phyloP scores from a whole-genome alignment of 2,888 invertebrate species.

The Hemicrepidius hirtus region DNA sequence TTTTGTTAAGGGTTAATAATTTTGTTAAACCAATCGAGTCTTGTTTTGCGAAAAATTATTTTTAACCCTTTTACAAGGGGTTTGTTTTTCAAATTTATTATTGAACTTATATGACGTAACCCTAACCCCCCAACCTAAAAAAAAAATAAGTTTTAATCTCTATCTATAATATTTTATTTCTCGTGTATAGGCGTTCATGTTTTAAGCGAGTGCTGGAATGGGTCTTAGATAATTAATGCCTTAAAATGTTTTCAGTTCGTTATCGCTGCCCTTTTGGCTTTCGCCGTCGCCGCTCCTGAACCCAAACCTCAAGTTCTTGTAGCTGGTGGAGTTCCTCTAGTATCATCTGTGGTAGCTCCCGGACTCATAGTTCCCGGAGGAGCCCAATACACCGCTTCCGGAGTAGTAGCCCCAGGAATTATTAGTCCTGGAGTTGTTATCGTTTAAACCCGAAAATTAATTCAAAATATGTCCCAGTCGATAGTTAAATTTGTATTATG shows the following conservation, averaged over 20 bases:
- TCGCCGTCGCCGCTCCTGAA: slow-evolving; percentile 70
- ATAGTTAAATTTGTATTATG: neutral
- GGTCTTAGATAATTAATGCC: no score
- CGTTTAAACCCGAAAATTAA: neutral
- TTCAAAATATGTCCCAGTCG: neutral
- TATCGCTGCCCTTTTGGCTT: slow-evolving; percentile 71
- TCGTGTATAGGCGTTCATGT: no score
- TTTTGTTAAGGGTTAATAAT: no score
- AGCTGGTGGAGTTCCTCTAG: slow-evolving; percentile 16
- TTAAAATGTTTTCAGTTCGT: slow-evolving; percentile 71
- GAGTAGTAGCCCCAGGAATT: slow-evolving; percentile 16
- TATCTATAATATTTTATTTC: no score
- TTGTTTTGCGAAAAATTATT: no score
- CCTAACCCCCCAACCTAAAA: no score
- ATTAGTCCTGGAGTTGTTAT: neutral
- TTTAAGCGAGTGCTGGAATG: no score
- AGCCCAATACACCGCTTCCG: slow-evolving; percentile 6
- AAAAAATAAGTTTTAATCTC: no score
- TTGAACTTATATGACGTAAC: no score
- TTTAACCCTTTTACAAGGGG: no score
- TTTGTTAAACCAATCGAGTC: no score
- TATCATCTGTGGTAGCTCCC: slow-evolving; percentile 35
- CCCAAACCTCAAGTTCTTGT: slow-evolving; percentile 23
- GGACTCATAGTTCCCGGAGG: slow-evolving; percentile 4
- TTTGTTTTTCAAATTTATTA: no score